Percentiles rank a stretch among this genome's conserved stretches.
Evolutionary conservation across 53 echinoderm and acorn worm genomes (phyloP).

Genomic region (Echinarachnius parma): DNA sequence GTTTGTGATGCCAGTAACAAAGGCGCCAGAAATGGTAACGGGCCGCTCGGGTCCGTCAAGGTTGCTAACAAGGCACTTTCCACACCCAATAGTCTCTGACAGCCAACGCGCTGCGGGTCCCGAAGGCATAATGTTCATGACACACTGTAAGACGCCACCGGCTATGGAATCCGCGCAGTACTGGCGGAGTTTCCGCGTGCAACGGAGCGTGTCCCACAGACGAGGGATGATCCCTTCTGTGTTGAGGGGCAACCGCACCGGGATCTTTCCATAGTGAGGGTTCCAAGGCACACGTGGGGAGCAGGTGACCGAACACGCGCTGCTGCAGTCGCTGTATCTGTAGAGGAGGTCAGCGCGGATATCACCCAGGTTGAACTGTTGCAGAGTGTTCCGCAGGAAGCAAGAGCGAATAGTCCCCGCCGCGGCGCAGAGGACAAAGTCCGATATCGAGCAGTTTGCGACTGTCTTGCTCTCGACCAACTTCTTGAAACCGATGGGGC

Average conservation of each 20-base stretch:
- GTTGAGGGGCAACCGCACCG: conserved; percentile 16
- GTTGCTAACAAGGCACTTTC: conserved; percentile 13
- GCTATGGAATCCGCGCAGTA: conserved; percentile 24
- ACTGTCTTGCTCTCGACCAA: conserved; percentile 21
- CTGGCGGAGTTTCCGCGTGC: conserved; percentile 23
- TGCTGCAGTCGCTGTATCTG: conserved; percentile 14
- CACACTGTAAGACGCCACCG: conserved; percentile 2
- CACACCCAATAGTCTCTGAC: conserved; percentile 4
- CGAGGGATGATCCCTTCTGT: conserved; percentile 23
- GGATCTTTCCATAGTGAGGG: conserved; percentile 14
- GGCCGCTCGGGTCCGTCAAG: neutral
- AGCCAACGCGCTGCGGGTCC: neutral
- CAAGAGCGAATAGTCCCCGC: conserved; percentile 4
- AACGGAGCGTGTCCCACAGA: conserved; percentile 27
- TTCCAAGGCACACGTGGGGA: conserved; percentile 16
- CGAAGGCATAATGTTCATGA: conserved; percentile 3
- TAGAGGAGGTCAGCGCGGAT: conserved; percentile 18
- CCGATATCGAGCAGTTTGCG: conserved; percentile 16
- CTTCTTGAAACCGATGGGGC: conserved; percentile 16
- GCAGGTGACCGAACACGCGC: conserved; percentile 14
- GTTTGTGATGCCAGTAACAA: conserved; percentile 7
- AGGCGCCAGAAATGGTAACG: neutral
- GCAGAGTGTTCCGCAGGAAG: neutral
- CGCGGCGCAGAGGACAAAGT: conserved; percentile 24
- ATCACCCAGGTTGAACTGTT: neutral